A percentile compares a stretch with the other conserved stretches of the same genome.
phyloP scores from a whole-genome alignment of 2,888 invertebrate species.

The Camponotus fellah region DNA sequence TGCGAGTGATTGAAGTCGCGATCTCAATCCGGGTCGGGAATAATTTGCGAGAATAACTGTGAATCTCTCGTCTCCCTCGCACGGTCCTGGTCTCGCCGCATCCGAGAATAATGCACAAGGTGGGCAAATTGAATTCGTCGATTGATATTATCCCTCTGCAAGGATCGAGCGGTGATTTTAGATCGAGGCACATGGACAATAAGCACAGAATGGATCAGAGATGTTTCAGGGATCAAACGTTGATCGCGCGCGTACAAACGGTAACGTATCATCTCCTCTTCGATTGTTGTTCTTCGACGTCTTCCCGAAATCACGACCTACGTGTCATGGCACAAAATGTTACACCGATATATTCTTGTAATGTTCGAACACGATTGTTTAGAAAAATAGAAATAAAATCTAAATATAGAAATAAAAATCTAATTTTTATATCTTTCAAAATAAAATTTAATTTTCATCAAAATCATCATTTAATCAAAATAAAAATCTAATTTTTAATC shows the following conservation, averaged over 20 bases:
- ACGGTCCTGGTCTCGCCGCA: neutral
- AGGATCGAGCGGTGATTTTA: slow-evolving; percentile 80
- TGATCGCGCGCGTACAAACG: slow-evolving; percentile 87
- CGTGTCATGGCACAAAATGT: too few relatives aligned
- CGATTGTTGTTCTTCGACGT: neutral
- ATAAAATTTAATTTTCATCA: too few relatives aligned
- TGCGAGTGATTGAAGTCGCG: neutral
- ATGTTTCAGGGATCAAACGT: slow-evolving; percentile 84
- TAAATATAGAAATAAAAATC: too few relatives aligned
- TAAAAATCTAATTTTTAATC: neutral
- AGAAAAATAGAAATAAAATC: too few relatives aligned
- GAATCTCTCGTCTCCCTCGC: neutral
- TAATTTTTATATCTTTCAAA: neutral
- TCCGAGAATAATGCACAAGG: slow-evolving; percentile 78
- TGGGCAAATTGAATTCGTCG: slow-evolving; percentile 82
- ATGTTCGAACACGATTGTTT: neutral
- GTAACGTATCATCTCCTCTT: slow-evolving; percentile 78
- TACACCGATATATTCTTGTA: neutral
- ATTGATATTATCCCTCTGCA: slow-evolving; percentile 85
- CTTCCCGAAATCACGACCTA: neutral
- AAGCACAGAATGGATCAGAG: slow-evolving; percentile 68
- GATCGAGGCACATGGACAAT: slow-evolving; percentile 71
- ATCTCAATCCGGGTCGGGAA: neutral
- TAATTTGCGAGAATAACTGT: neutral
- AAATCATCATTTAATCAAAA: too few relatives aligned